phyloP scores from a whole-genome alignment of 2,888 invertebrate genomes.

The Flexamia atlantica region DNA sequence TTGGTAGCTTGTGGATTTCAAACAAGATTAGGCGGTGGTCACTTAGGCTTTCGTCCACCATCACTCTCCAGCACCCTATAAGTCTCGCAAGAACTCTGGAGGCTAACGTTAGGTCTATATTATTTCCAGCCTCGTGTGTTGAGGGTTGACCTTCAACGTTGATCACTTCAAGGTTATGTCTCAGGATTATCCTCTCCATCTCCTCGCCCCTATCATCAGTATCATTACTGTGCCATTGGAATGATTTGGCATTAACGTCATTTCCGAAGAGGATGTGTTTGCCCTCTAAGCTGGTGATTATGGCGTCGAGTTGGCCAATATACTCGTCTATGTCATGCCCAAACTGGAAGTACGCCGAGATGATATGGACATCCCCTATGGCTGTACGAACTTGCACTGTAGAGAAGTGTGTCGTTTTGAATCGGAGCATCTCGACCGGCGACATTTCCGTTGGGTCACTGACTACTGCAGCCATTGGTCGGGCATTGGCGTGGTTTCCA shows the following conservation, averaged over 20 bases:
- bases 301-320: neutral
- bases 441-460: neutral
- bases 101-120: conserved; percentile 41
- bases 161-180: neutral
- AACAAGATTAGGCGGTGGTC: conserved; percentile 40
- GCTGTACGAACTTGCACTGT: neutral
- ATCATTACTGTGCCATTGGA: neutral
- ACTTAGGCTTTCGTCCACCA: conserved; percentile 4
- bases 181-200: neutral
- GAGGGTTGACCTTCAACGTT: neutral
- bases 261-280: neutral
- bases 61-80: neutral
- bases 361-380: neutral
- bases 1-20: neutral
- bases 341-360: conserved; percentile 7
- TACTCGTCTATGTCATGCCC: neutral
- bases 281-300: neutral
- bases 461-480: conserved; percentile 17
- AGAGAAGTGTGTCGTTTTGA: neutral
- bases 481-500: neutral
- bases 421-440: conserved; percentile 7
- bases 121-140: conserved; percentile 28
- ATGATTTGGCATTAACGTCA: conserved; percentile 31
- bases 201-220: conserved; percentile 26
- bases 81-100: neutral